Base-by-base conservation (phyloP, 2,797 vertebrate genomes). In the Argya squamiceps region DNA sequence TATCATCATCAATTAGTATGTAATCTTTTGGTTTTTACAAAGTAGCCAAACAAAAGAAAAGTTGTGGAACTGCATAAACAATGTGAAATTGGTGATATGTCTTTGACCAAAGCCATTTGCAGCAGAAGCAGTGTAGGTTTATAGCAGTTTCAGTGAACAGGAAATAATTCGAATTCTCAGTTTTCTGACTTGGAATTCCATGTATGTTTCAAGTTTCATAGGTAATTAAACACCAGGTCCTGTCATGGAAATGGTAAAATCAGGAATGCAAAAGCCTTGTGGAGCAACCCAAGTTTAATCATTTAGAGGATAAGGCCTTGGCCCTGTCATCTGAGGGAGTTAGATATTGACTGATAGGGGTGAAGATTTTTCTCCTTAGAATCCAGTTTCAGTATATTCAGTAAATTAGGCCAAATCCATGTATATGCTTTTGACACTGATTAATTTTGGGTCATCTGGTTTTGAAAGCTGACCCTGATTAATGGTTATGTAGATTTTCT, bases 1-100 rank as follows among this genome's bases (percentile, higher is more conserved):
- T 96, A 96, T 96, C 96, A 67, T 96, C 96, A 97, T 97, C 96
- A 97, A 97, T 97, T 97, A 97, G 94, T 79, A 12, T 67, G 18
- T 88, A 78, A 81, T 83, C 29, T 71, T 94, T 18, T 44, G 18
- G 32, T 59, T 94, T 86, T 90, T 78, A 41, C 15, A 2, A 86
- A 86, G 24, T 62, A 60, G n/a, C 30, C 34, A 55, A 26, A 46
- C 41, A 81, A 69, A 93, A 39, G 32, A 78, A 43, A 68, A 89
- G 36, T 89, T 68, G 23, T 17, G 8, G 20, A 95, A 85, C 58
- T 64, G 49, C 52, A 26, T 85, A 68, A 92, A 71, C 24, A 36
- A 4, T n/a, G 15, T 74, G 63, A 82, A 91, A 74, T 65, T 20
- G 30, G 15, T 46, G 13, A 71, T 47, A 75, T 3, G 36, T 60